A percentile compares a stretch with the other conserved stretches of the same genome.
Conservation (phyloP, 2,888 invertebrate species). For the Malthinus seriepunctatus region DNA sequence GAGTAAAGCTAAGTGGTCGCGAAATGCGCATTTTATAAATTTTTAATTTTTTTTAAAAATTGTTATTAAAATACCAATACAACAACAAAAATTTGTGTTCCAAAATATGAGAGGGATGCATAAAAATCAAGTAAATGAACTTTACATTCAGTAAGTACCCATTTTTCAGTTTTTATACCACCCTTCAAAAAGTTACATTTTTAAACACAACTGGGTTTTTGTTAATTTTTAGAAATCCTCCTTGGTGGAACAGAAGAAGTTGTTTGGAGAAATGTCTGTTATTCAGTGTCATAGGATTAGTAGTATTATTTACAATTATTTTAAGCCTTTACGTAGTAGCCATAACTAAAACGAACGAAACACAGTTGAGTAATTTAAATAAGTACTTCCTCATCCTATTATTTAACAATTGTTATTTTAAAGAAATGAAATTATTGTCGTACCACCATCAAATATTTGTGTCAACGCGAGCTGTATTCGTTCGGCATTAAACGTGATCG, state of each 20-base stretch:
- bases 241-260: not conserved
- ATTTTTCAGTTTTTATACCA: too few species aligned
- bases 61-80: too few species aligned
- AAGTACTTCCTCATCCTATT: not conserved
- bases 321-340: not conserved
- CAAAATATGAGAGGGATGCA: too few species aligned
- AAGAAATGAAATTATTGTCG: not conserved
- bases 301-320: not conserved
- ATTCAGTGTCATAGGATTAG: not conserved
- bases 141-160: too few species aligned
- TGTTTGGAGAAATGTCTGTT: not conserved
- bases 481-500: constrained; percentile 73
- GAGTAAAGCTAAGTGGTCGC: too few species aligned
- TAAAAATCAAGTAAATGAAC: too few species aligned
- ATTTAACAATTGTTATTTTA: not conserved
- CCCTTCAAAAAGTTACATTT: too few species aligned
- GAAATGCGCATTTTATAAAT: too few species aligned
- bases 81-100: too few species aligned
- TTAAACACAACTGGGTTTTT: too few species aligned
- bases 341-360: not conserved
- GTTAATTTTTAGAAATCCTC: not conserved
- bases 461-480: constrained; percentile 78
- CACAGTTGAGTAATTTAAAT: constrained; percentile 5
- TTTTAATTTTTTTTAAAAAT: constrained; percentile 47
- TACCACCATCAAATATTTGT: constrained; percentile 59